Evolutionary conservation across 2,888 invertebrate genomes (phyloP).

Genomic region (Entomobrya proxima): DNA sequence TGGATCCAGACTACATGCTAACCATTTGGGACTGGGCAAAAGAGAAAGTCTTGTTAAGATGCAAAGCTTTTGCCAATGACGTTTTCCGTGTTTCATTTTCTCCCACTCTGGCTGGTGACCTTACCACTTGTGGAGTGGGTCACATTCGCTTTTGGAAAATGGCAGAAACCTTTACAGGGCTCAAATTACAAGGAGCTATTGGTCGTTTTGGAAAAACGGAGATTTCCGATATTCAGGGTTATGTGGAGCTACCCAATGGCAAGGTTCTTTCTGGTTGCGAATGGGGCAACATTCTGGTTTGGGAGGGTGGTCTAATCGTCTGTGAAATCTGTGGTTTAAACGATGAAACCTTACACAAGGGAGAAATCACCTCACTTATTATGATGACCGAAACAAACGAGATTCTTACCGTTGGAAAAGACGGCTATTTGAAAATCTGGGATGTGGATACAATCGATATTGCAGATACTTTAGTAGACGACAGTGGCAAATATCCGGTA

Average conservation of each 20-base stretch:
- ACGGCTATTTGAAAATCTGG: constrained; percentile 90
- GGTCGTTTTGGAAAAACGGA: constrained; percentile 95
- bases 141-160: constrained; percentile 97
- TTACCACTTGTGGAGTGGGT: constrained; percentile 86
- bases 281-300: constrained; percentile 94
- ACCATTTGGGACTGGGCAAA: constrained; percentile 93
- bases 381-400: constrained; percentile 79
- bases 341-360: constrained; percentile 85
- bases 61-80: constrained; percentile 89
- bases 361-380: constrained; percentile 84
- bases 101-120: constrained; percentile 85
- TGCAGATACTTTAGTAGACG: constrained; percentile 89
- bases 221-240: constrained; percentile 90
- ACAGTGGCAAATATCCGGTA: constrained; percentile 85
- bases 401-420: constrained; percentile 82
- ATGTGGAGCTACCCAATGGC: constrained; percentile 91
- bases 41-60: constrained; percentile 85
- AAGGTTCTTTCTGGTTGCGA: constrained; percentile 91
- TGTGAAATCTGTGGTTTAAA: constrained; percentile 87
- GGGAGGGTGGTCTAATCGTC: constrained; percentile 93
- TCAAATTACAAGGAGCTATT: constrained; percentile 91
- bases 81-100: constrained; percentile 89
- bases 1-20: constrained; percentile 90
- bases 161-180: constrained; percentile 91
- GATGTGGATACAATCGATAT: constrained; percentile 94